These are phyloP conservation scores for Corythornis madagascariensis DNA, from an alignment of 2,113 vertebrate genomes.

Conservation along the genomic window DNA sequence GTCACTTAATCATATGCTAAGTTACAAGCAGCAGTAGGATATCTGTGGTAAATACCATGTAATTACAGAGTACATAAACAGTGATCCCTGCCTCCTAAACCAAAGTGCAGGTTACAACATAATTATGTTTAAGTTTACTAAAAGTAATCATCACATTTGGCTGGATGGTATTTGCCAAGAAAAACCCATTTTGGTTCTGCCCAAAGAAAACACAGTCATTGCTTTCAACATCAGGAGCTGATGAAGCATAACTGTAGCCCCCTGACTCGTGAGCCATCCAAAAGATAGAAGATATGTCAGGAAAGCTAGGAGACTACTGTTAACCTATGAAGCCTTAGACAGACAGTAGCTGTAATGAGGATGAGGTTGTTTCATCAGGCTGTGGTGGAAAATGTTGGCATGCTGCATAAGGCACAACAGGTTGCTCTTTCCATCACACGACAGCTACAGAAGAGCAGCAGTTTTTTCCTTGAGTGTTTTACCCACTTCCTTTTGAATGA, in stretches of 20 bases:
- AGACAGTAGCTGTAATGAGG: background rate
- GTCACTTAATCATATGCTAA: conserved; percentile 26
- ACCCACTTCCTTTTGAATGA: background rate
- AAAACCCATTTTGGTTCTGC: conserved; percentile 29
- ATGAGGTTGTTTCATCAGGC: background rate
- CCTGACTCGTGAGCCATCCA: background rate
- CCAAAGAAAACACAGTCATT: background rate
- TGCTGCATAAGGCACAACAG: background rate
- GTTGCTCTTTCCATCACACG: background rate
- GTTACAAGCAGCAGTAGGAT: conserved; percentile 17
- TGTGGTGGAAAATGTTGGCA: background rate
- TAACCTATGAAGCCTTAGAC: background rate
- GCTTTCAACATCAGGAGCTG: background rate
- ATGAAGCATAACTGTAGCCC: background rate
- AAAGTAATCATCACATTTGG: conserved; percentile 14
- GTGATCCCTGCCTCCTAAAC: background rate
- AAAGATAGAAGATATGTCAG: background rate
- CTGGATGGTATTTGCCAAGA: conserved; percentile 12
- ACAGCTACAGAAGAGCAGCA: background rate
- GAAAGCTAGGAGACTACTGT: background rate
- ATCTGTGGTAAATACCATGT: conserved; percentile 14
- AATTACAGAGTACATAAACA: conserved; percentile 10
- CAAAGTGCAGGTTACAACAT: background rate
- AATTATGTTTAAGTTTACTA: conserved; percentile 31
- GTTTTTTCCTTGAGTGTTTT: background rate